Conservation (phyloP, 2,113 vertebrate genomes). For the Oreotrochilus melanogaster region DNA sequence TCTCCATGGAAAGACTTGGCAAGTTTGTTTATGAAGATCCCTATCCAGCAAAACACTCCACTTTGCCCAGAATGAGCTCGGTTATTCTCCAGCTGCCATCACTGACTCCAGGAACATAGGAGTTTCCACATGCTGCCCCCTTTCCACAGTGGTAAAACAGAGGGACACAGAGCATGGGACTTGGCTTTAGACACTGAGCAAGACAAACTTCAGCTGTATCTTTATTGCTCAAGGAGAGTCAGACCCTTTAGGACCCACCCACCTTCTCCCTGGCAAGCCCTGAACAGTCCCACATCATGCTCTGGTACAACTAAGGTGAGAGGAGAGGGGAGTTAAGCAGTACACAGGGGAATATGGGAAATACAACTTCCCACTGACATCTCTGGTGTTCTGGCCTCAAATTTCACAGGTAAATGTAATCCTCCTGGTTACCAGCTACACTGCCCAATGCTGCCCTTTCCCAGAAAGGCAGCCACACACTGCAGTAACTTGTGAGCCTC, state of each 20-base stretch:
- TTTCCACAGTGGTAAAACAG: neutral
- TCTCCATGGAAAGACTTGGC: neutral
- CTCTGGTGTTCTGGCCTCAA: neutral
- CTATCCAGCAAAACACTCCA: neutral
- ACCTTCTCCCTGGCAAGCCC: neutral
- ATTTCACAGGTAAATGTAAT: neutral
- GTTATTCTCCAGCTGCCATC: neutral
- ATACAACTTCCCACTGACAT: neutral
- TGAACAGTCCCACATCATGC: rapidly evolving
- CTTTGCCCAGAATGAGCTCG: neutral
- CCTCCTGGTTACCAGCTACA: neutral
- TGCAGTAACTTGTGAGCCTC: neutral
- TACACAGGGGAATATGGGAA: rapidly evolving
- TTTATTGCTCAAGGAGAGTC: neutral
- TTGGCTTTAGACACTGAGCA: neutral
- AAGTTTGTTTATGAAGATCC: neutral
- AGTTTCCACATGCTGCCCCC: neutral
- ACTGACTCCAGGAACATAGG: neutral
- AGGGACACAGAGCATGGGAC: neutral
- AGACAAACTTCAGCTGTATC: neutral
- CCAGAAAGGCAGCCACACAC: neutral
- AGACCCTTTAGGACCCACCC: neutral
- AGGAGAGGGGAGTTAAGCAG: neutral
- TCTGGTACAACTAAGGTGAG: neutral
- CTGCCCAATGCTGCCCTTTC: neutral